Evolutionary conservation across 2,888 invertebrate genomes (phyloP), one percentile per base, ranked within the genome.

Genomic region (Megastigmus dorsalis): DNA sequence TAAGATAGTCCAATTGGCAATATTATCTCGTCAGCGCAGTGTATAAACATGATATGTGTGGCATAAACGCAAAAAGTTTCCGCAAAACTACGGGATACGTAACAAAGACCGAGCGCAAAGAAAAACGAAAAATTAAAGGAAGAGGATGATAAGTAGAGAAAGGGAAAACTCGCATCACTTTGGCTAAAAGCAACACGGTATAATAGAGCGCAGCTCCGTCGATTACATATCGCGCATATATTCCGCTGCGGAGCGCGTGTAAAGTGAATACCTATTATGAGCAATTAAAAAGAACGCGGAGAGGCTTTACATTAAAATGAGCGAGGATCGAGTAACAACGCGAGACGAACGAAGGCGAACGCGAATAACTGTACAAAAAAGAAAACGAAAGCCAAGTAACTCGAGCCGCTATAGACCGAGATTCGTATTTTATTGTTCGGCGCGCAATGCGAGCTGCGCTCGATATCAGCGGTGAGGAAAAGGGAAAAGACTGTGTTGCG

Each of bases 181-280:
- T 50, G 36, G 43, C 60, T 72, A 66, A 72, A 72, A 72, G 72
- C 59, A 66, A 66, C n/a, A n/a, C n/a, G n/a, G n/a, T n/a, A n/a
- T 65, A 66, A 66, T 48, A 67, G 13, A 55, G 57, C 23, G 38
- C 7, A 54, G 9, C n/a, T 30, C 63, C 65, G 65, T 71, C 71
- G 57, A 65, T 71, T 71, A 57, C 38, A 48, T 59, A 43, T 65
- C 18, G 43, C 26, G 20, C 20, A 62, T 55, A 60, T 48, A 55
- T 10, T 48, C 13, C 55, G 20, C 5, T n/a, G 23, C 41, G 4
- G 52, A 55, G 36, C n/a, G 43, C 7, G 33, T n/a, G 30, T 38
- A 67, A 67, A 73, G 38, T 52, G 45, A n/a, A n/a, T n/a, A n/a
- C n/a, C n/a, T n/a, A n/a, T n/a, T n/a, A n/a, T 38, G n/a, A 10